Evolutionary conservation across 2,113 vertebrate genomes (phyloP).

Genomic region (Vireo altiloquus): DNA sequence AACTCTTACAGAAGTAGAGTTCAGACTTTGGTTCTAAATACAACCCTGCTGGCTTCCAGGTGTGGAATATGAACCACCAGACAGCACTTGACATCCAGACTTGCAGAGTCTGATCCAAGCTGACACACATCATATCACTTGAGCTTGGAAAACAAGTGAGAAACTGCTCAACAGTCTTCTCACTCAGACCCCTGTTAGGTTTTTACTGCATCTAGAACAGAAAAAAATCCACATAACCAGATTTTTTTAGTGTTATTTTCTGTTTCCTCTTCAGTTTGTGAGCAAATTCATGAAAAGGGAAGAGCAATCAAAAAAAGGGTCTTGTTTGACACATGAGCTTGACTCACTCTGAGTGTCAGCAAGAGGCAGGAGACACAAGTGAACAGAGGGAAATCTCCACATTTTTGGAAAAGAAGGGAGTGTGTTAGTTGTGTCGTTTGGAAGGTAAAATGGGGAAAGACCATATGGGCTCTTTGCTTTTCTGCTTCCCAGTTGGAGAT

Average conservation of each 20-base stretch:
- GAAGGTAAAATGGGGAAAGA: not conserved
- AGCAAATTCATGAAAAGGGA: not conserved
- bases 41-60: not conserved
- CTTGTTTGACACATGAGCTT: not conserved
- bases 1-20: not conserved
- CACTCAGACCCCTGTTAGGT: not conserved
- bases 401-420: not conserved
- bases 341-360: not conserved
- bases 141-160: not conserved
- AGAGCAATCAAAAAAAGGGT: not conserved
- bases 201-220: not conserved
- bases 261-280: not conserved
- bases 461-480: not conserved
- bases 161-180: not conserved
- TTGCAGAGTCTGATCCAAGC: not conserved
- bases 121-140: not conserved
- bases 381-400: not conserved
- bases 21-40: not conserved
- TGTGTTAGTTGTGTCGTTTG: not conserved
- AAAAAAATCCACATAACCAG: not conserved
- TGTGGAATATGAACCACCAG: not conserved
- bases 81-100: not conserved
- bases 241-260: not conserved
- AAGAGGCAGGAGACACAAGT: not conserved
- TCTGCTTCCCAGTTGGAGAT: not conserved